Percentiles rank a stretch among this genome's conserved stretches.
These are phyloP conservation scores for Lethrus apterus DNA, from an alignment of 1,140 invertebrate genomes.

Conservation along the genomic window DNA sequence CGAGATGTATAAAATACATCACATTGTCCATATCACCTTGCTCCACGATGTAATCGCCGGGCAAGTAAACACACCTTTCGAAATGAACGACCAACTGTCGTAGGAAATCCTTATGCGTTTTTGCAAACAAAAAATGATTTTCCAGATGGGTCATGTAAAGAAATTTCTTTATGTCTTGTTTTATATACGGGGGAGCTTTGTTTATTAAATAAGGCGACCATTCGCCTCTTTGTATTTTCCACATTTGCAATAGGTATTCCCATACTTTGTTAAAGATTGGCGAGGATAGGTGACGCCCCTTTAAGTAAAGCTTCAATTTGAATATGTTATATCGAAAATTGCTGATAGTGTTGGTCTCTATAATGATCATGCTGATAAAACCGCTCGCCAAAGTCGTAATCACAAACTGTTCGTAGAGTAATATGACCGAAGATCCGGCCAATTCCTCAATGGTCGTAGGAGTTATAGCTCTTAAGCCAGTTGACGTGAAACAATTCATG, in stretches of 20 bases:
- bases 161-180: slow-evolving; percentile 36
- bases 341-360: not conserved
- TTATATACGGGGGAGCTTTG: slow-evolving; percentile 14
- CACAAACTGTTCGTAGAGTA: not conserved
- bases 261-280: slow-evolving; percentile 16
- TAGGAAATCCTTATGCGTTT: slow-evolving; percentile 41
- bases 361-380: slow-evolving; percentile 7
- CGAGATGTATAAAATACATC: slow-evolving; percentile 45
- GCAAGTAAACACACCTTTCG: slow-evolving; percentile 42
- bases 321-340: slow-evolving; percentile 9
- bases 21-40: slow-evolving; percentile 41
- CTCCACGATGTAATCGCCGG: slow-evolving; percentile 43
- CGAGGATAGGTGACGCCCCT: slow-evolving; percentile 15
- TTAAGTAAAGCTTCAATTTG: slow-evolving; percentile 6
- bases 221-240: slow-evolving; percentile 18
- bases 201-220: slow-evolving; percentile 16
- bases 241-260: slow-evolving; percentile 18
- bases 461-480: not conserved
- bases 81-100: slow-evolving; percentile 42
- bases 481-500: slow-evolving; percentile 5
- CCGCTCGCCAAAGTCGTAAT: slow-evolving; percentile 2
- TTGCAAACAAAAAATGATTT: slow-evolving; percentile 42
- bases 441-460: not conserved
- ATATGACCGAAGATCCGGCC: not conserved
- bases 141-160: slow-evolving; percentile 42